A percentile compares a stretch with the other conserved stretches of the same genome.
These are phyloP conservation scores for Serripes groenlandicus DNA, from an alignment of 2,888 invertebrate species.

Conservation along the genomic window DNA sequence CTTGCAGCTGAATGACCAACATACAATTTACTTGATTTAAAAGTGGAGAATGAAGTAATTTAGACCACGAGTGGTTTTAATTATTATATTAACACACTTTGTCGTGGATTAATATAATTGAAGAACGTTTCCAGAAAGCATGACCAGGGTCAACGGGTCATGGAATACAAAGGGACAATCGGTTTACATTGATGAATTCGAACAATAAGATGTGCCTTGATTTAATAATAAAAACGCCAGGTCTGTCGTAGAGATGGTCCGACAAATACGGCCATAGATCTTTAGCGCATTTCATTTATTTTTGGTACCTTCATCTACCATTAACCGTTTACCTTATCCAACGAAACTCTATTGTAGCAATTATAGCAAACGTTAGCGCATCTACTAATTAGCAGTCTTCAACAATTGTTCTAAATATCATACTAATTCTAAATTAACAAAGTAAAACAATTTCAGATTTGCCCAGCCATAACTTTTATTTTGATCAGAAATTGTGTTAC, in stretches of 20 bases:
- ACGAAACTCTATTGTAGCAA: no score
- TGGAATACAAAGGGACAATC: slow-evolving; percentile 10
- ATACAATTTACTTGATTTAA: neutral
- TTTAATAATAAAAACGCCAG: neutral
- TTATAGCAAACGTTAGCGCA: no score
- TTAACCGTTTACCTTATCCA: no score
- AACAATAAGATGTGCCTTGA: neutral
- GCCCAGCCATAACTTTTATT: neutral
- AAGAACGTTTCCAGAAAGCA: neutral
- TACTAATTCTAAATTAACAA: neutral
- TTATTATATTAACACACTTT: neutral
- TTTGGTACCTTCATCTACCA: no score
- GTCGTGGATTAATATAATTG: slow-evolving; percentile 11
- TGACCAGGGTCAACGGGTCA: slow-evolving; percentile 3
- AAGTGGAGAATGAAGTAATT: neutral
- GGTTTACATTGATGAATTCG: slow-evolving; percentile 3
- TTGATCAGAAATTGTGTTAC: neutral
- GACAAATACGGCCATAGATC: no score
- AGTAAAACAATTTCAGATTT: neutral
- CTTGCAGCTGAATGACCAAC: neutral
- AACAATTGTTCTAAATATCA: neutral
- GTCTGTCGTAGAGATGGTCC: no score
- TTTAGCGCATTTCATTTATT: no score
- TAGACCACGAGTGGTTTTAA: neutral
- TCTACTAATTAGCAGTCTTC: no score